phyloP scores from a whole-genome alignment of 1,140 invertebrate species.

The Eumeta japonica region DNA sequence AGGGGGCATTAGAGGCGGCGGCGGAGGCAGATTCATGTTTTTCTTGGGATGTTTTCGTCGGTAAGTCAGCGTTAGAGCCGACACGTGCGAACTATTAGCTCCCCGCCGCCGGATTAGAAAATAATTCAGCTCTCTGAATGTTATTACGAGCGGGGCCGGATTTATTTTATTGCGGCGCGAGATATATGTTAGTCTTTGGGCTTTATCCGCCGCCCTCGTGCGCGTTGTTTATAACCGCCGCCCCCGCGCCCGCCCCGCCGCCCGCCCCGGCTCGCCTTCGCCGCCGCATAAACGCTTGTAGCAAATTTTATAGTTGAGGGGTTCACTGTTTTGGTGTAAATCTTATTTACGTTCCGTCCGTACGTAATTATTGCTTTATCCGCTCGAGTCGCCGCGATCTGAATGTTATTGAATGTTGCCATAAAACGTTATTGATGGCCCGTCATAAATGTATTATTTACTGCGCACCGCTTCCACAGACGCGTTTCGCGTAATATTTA shows the following conservation, averaged over 20 bases:
- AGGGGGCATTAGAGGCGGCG: slow-evolving; percentile 36
- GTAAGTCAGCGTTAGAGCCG: slow-evolving; percentile 40
- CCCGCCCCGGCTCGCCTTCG: slow-evolving; percentile 18
- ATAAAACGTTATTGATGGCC: slow-evolving; percentile 50
- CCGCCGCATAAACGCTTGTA: slow-evolving; percentile 27
- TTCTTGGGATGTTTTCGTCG: slow-evolving; percentile 45
- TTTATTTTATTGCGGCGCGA: slow-evolving; percentile 50
- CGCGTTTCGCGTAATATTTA: no score
- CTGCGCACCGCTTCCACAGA: no score
- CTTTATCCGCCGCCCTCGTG: slow-evolving; percentile 35
- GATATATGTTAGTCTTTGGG: slow-evolving; percentile 48
- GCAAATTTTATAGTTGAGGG: slow-evolving; percentile 37
- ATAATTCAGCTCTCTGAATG: slow-evolving; percentile 52
- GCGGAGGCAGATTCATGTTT: slow-evolving; percentile 48
- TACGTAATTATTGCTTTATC: slow-evolving; percentile 49
- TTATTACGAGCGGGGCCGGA: slow-evolving; percentile 46
- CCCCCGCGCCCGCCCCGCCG: slow-evolving; percentile 20
- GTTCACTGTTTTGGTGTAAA: slow-evolving; percentile 38
- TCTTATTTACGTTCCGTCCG: slow-evolving; percentile 38
- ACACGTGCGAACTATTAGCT: slow-evolving; percentile 55
- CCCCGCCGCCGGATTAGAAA: slow-evolving; percentile 48
- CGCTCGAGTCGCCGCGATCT: slow-evolving; percentile 32
- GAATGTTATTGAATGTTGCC: slow-evolving; percentile 46
- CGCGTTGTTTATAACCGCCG: slow-evolving; percentile 43
- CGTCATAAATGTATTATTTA: no score